Base-by-base conservation (phyloP, 2,113 vertebrate species). In the Rhinopomastus cyanomelas region DNA sequence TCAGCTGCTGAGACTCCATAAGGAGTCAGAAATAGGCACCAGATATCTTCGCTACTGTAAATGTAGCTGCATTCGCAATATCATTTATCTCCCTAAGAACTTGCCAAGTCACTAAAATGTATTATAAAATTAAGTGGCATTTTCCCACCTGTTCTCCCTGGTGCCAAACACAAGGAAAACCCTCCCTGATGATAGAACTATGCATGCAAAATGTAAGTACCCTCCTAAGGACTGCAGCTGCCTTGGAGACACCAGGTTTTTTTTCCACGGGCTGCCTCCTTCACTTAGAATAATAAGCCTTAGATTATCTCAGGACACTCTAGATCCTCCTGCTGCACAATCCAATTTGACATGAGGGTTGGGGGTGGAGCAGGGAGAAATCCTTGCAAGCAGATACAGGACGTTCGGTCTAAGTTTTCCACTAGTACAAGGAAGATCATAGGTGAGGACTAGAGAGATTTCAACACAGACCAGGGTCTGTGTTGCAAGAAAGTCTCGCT, bases 201-300 rank as follows among this genome's bases (percentile, higher is more conserved):
- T 30, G n/a, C n/a, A 51, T 60, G 75, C 39, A 85, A 77, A 92
- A 62, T 71, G 32, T 51, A 51, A 88, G 72, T 46, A 25, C 36
- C 21, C 57, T 94, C 65, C 81, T 23, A 67, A 90, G 89, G 65
- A 46, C 55, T 90, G 76, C 79, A 81, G 82, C 77, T 75, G 84
- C 87, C 85, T 81, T 55, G 36, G 37, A 94, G 57, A 83, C n/a
- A n/a, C 48, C 2, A 5, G n/a, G 4, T 39, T 67, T 39, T 67
- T 53, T 69, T 48, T 71, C 49, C 79, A 61, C 3, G 2, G 61
- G 46, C 90, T 95, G 88, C 90, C 92, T 95, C 86, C 76, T 94
- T 94, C 88, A 81, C 82, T 96, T 94, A 95, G 66, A 92, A 79
- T 95, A 95, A 96, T 78, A 86, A 86, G 85, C 73, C 91, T 92